phyloP scores from a whole-genome alignment of 2,888 invertebrate species.

The Mythimna lalbum region DNA sequence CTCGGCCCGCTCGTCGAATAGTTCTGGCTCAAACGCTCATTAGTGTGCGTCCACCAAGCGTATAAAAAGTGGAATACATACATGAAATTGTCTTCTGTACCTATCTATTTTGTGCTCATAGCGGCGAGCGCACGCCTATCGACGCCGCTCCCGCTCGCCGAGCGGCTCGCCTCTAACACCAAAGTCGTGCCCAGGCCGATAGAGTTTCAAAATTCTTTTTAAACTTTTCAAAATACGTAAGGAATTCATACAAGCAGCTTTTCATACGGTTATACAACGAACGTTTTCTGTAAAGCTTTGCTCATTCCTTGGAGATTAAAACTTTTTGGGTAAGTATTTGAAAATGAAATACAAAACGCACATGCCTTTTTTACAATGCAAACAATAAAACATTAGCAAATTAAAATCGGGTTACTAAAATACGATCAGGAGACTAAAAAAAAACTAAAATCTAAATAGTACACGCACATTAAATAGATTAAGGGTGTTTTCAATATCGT shows the following conservation, averaged over 20 bases:
- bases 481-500: no score
- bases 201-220: neutral
- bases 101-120: no score
- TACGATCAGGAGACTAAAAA: neutral
- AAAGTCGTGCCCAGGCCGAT: no score
- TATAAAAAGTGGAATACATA: no score
- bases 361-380: conserved; percentile 60
- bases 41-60: no score
- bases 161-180: no score
- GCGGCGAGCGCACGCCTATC: no score
- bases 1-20: no score
- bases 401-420: conserved; percentile 18
- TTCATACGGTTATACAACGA: neutral
- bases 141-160: no score
- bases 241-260: conserved; percentile 2
- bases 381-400: conserved; percentile 52
- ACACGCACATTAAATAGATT: conserved; percentile 22
- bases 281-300: conserved; percentile 3
- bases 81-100: no score
- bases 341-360: conserved; percentile 39
- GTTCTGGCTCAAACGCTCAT: no score
- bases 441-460: conserved; percentile 1
- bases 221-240: neutral
- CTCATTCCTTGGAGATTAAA: neutral
- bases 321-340: neutral